phyloP scores from a whole-genome alignment of 2,888 invertebrate genomes.

The Dysmachus trigonus region DNA sequence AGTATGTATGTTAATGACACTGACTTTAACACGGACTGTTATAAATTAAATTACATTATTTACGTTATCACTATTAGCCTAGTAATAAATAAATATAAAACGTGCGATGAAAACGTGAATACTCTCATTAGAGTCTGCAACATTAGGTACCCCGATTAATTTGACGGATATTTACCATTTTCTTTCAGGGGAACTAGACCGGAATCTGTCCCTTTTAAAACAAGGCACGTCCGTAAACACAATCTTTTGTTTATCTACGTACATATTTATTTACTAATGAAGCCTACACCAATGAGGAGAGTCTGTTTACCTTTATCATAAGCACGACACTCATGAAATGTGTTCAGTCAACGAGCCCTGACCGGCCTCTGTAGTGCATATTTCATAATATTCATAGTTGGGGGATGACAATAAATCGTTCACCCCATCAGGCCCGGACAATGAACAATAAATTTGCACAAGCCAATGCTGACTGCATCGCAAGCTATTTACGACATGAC shows the following conservation, averaged over 20 bases:
- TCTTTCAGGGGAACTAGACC: constrained; percentile 7
- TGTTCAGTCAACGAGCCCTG: not conserved
- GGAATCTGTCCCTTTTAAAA: constrained; percentile 46
- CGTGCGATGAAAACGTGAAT: not conserved
- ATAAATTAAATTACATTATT: no score
- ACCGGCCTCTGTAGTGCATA: not conserved
- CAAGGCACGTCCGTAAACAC: constrained; percentile 47
- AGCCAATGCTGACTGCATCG: constrained; percentile 30
- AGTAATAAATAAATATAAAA: no score
- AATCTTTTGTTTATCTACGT: constrained; percentile 31
- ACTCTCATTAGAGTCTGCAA: not conserved
- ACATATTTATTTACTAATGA: constrained; percentile 19
- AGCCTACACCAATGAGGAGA: constrained; percentile 5
- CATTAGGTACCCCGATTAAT: not conserved
- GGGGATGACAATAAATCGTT: constrained; percentile 33
- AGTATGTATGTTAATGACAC: no score
- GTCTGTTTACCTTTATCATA: constrained; percentile 22
- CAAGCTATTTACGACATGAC: constrained; percentile 22
- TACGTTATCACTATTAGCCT: no score
- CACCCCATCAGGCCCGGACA: constrained; percentile 17
- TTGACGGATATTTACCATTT: not conserved
- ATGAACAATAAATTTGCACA: constrained; percentile 30
- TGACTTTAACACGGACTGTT: no score
- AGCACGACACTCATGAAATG: not conserved
- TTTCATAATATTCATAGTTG: constrained; percentile 32